phyloP scores from a whole-genome alignment of 2,797 vertebrate genomes.

The Oophaga sylvatica region DNA sequence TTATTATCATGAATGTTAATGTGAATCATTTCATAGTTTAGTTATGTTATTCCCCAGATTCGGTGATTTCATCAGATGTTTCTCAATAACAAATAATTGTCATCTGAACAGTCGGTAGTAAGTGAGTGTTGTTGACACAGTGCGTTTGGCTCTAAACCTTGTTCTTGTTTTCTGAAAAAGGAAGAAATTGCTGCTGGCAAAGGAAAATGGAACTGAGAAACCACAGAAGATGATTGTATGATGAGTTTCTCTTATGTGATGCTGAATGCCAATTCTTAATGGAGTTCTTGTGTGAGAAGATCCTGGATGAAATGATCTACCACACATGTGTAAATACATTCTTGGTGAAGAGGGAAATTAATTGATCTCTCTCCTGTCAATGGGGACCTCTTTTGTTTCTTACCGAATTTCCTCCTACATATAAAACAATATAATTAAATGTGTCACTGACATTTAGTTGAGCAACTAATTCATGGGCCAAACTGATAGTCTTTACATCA shows the following conservation, averaged over 20 bases:
- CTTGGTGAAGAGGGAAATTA: neutral
- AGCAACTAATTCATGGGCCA: neutral
- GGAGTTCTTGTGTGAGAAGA: slow-evolving; percentile 28
- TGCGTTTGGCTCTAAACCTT: slow-evolving; percentile 18
- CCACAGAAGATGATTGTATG: slow-evolving; percentile 35
- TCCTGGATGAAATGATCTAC: slow-evolving; percentile 5
- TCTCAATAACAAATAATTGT: slow-evolving; percentile 18
- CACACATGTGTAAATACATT: slow-evolving; percentile 24
- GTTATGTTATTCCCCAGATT: neutral
- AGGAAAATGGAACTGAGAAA: slow-evolving; percentile 29
- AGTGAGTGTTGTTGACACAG: slow-evolving; percentile 36
- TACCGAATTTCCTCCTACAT: neutral
- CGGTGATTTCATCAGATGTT: neutral
- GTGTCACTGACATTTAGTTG: neutral
- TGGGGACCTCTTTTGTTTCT: neutral
- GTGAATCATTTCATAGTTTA: neutral
- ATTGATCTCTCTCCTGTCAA: neutral
- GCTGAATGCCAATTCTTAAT: slow-evolving; percentile 24
- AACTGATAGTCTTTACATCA: neutral
- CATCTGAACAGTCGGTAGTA: neutral
- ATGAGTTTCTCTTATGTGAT: slow-evolving; percentile 49
- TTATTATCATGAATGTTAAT: neutral
- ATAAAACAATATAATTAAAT: neutral
- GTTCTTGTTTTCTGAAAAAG: neutral
- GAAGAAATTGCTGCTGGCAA: neutral